Evolutionary conservation across 2,888 invertebrate species (phyloP).

Genomic region (Clepsis dumicolana): DNA sequence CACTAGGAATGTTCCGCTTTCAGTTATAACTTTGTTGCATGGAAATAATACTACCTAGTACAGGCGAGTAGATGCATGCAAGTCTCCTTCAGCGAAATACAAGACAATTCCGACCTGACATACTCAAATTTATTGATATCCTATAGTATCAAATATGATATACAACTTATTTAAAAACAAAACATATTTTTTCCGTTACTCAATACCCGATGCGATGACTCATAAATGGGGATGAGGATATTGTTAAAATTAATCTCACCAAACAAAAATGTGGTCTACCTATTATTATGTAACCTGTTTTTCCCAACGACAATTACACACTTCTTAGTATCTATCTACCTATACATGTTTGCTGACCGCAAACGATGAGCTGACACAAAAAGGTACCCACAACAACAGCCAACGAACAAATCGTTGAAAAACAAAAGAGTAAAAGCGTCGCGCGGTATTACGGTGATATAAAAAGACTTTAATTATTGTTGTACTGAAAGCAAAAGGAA

Average conservation of each 20-base stretch:
- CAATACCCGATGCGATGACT: background rate
- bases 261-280: background rate
- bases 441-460: constrained; percentile 23
- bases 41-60: constrained; percentile 21
- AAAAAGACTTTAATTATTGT: constrained; percentile 58
- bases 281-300: background rate
- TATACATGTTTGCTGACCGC: constrained; percentile 35
- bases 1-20: constrained; percentile 16
- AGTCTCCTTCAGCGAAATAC: constrained; percentile 48
- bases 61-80: constrained; percentile 39
- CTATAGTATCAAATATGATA: background rate
- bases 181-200: too few relatives aligned
- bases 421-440: constrained; percentile 33
- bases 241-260: background rate
- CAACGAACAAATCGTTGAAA: constrained; percentile 27
- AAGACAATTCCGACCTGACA: constrained; percentile 48
- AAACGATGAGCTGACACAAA: constrained; percentile 34
- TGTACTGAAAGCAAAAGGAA: constrained; percentile 62
- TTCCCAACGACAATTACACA: background rate
- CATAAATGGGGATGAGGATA: background rate
- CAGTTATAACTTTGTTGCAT: constrained; percentile 19
- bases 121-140: constrained; percentile 6
- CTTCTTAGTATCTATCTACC: constrained; percentile 23
- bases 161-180: background rate
- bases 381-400: constrained; percentile 12